Conservation (phyloP, 2,888 invertebrate species). For the Tetramorium bicarinatum region DNA sequence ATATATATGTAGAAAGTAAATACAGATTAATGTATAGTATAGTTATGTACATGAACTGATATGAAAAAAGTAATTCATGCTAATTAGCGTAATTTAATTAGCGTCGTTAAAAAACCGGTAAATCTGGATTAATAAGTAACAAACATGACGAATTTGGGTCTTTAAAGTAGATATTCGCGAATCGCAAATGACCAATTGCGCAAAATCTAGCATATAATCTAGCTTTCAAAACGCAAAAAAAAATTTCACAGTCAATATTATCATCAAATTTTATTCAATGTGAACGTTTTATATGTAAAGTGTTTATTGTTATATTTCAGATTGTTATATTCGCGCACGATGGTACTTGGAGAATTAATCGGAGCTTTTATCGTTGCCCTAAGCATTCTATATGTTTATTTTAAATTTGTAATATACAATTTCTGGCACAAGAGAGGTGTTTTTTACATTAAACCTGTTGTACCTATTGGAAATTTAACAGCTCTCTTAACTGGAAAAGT, state of each 20-base stretch:
- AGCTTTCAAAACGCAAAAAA: background rate
- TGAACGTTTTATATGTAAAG: background rate
- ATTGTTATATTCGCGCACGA: background rate
- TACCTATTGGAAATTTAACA: background rate
- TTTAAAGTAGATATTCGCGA: too few species aligned
- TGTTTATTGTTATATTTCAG: background rate
- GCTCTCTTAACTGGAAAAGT: background rate
- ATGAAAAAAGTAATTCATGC: too few species aligned
- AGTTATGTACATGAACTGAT: too few species aligned
- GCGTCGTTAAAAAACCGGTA: too few species aligned
- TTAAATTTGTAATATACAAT: conserved; percentile 5
- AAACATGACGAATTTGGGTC: too few species aligned
- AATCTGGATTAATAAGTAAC: too few species aligned
- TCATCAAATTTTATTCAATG: background rate
- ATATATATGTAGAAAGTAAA: too few species aligned
- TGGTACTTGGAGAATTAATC: background rate
- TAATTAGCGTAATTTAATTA: too few species aligned
- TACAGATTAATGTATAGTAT: too few species aligned
- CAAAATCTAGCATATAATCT: too few species aligned
- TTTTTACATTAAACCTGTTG: background rate
- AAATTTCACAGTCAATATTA: background rate
- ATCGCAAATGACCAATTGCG: too few species aligned
- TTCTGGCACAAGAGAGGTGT: background rate
- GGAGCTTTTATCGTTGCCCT: background rate
- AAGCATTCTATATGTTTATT: background rate